Evolutionary conservation across 1,140 invertebrate species (phyloP).

Genomic region (Diuraphis noxia): DNA sequence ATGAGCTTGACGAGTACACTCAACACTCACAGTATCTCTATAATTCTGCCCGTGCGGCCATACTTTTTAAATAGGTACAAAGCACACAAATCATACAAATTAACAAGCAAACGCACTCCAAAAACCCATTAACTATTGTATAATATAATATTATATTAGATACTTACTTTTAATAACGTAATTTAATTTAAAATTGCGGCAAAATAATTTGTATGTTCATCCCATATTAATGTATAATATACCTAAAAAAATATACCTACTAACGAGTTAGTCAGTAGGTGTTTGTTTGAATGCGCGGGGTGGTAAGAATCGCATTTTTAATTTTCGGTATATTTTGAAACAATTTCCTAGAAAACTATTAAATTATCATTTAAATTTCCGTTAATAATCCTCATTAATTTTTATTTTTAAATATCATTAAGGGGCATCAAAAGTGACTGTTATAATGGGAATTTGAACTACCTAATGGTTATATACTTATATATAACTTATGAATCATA

Average conservation of each 20-base stretch:
- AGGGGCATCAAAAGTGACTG: too few relatives aligned
- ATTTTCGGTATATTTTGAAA: neutral
- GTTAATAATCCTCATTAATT: neutral
- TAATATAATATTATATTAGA: neutral
- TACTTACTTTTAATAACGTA: slow-evolving; percentile 9
- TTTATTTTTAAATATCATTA: neutral
- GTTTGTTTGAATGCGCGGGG: too few relatives aligned
- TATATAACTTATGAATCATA: neutral
- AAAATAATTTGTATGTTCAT: neutral
- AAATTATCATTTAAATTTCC: neutral
- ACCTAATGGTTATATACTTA: too few relatives aligned
- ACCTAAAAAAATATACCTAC: neutral
- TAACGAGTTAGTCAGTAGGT: too few relatives aligned
- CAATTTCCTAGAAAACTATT: neutral
- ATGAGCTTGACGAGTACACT: neutral
- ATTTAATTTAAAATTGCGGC: neutral
- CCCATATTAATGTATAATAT: neutral
- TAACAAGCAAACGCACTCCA: neutral
- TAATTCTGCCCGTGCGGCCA: neutral
- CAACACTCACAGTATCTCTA: neutral
- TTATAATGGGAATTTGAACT: too few relatives aligned
- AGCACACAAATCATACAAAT: slow-evolving; percentile 5
- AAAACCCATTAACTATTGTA: slow-evolving; percentile 2
- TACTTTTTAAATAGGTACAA: neutral
- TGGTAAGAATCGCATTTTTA: neutral